Evolutionary conservation across 2,888 invertebrate genomes (phyloP), one percentile per base, ranked within the genome.

Genomic region (Minunthozetes semirufus): DNA sequence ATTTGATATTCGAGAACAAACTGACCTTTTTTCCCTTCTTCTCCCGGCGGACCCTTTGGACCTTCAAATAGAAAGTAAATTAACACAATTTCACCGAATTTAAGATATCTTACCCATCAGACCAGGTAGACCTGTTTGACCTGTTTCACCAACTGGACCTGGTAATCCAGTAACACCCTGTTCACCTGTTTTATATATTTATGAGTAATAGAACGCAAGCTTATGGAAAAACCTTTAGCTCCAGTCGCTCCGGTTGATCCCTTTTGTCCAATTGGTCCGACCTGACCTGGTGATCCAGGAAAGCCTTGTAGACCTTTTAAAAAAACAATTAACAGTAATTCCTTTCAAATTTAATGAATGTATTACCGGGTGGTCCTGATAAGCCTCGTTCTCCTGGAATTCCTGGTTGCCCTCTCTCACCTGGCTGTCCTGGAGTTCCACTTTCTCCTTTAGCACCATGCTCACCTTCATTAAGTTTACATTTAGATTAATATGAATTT

Each of bases 331-430:
- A 11, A 46, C 46, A 46, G 46, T 46, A 11, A 11, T 46, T 8
- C 15, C 8, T 46, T 46, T 8, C 15, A 46, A 46, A 46, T 46
- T 11, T 46, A 15, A 11, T 46, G n/a, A 46, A 11, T 46, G 15
- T 46, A 46, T 11, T 46, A 50, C 50, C 50, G 11, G 59, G 59
- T 59, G 59, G 19, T 27, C 59, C 59, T 15, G 48, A 5, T 6
- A 42, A 42, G 9, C 71, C 71, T 42, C 71, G 6, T 25, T 92
- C 92, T 0, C 92, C 92, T 0, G 89, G 84, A 79, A 91, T 90
- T 66, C 93, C 93, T 77, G 92, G 86, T n/a, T 88, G 86, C 3
- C 93, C 92, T 85, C 91, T 91, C 79, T 92, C 92, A 15, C 93
- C 93, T 6, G 77, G 75, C 0, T 77, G 74, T 13, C 78, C 78